Percentiles rank a stretch among this genome's conserved stretches.
These are phyloP conservation scores for Drosophila koepferae DNA, from an alignment of 2,888 invertebrate genomes.

Conservation along the genomic window DNA sequence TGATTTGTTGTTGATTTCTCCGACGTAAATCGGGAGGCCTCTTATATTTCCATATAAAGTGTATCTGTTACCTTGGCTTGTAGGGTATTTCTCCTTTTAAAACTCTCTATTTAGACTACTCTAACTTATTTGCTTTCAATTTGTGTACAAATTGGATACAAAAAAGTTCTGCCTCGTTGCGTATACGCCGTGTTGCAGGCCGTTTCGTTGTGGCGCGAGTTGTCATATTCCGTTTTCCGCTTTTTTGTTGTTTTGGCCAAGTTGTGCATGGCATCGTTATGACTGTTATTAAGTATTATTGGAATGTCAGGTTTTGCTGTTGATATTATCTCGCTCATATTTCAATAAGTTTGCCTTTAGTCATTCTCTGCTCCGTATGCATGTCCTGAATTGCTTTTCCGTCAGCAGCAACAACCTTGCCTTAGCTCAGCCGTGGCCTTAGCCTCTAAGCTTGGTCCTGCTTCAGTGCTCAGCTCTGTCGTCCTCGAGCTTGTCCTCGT, in stretches of 20 bases:
- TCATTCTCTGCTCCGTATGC: slow-evolving; percentile 1
- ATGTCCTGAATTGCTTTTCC: slow-evolving; percentile 14
- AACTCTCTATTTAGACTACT: background rate
- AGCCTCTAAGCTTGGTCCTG: slow-evolving; percentile 16
- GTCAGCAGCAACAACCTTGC: slow-evolving; percentile 41
- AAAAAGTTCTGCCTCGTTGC: slow-evolving; percentile 27
- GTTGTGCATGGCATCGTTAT: slow-evolving; percentile 46
- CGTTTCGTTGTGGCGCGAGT: slow-evolving; percentile 22
- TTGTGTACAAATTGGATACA: slow-evolving; percentile 41
- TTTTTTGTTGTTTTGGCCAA: slow-evolving; percentile 7
- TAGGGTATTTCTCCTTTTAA: background rate
- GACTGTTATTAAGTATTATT: slow-evolving; percentile 36
- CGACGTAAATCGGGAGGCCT: too few relatives aligned
- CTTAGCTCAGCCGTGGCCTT: slow-evolving; percentile 14
- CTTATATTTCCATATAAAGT: too few relatives aligned
- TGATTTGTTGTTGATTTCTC: background rate
- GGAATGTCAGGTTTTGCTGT: slow-evolving; percentile 14
- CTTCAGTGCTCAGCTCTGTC: slow-evolving; percentile 33
- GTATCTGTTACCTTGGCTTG: background rate
- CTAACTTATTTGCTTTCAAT: slow-evolving; percentile 59
- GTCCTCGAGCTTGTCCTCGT: slow-evolving; percentile 15
- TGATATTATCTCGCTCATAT: slow-evolving; percentile 18
- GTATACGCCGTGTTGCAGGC: slow-evolving; percentile 36
- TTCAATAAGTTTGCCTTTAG: slow-evolving; percentile 27
- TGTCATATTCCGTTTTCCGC: background rate